phyloP scores from a whole-genome alignment of 2,113 vertebrate species.

The Cavia porcellus region DNA sequence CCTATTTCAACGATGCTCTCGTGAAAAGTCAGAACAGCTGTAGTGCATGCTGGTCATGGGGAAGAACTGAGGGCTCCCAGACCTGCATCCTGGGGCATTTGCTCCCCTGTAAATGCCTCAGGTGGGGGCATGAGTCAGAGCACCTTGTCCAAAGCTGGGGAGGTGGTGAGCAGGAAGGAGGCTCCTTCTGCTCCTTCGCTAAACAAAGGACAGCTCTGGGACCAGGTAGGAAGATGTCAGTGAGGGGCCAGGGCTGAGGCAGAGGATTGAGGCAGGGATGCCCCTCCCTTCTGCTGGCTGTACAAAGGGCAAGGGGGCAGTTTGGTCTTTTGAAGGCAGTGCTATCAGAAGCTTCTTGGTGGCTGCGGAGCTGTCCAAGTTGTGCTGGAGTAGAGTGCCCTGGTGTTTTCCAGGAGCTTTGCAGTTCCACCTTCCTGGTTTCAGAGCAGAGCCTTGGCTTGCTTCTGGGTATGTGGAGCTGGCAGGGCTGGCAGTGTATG shows the following conservation, averaged over 20 bases:
- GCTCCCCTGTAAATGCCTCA: background rate
- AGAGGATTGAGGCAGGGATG: background rate
- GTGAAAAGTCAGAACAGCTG: background rate
- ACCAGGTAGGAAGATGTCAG: background rate
- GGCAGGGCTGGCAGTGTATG: background rate
- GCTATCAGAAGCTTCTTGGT: background rate
- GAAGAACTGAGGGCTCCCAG: background rate
- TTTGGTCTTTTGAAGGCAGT: background rate
- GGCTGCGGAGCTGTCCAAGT: background rate
- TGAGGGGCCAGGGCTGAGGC: background rate
- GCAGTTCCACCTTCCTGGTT: rapidly evolving
- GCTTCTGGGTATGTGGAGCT: background rate
- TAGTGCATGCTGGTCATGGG: background rate
- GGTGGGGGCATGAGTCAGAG: background rate
- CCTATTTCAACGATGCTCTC: background rate
- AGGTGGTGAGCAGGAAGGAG: background rate
- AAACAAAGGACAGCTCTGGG: background rate
- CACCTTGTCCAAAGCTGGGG: background rate
- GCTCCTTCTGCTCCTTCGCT: background rate
- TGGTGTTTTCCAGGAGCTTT: rapidly evolving
- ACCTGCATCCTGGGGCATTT: background rate
- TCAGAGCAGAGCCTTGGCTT: background rate
- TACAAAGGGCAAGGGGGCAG: background rate
- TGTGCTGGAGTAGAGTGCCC: background rate
- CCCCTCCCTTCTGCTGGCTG: background rate